Evolutionary conservation across 2,113 vertebrate genomes (phyloP), one percentile per base, ranked within the genome.

Genomic region (Hemiprocne comata): DNA sequence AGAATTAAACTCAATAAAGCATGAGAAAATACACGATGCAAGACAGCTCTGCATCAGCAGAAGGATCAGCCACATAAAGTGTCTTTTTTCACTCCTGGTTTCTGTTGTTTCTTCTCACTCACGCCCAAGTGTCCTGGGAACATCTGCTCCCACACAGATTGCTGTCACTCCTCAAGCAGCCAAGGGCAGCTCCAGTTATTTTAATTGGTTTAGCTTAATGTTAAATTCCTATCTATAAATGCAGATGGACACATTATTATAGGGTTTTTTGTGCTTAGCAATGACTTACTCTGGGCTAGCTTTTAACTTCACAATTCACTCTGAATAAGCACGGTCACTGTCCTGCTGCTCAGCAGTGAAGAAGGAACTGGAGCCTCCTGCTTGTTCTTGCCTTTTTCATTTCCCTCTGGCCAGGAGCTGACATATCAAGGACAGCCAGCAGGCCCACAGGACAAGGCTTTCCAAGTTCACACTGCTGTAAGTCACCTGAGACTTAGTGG

Each of bases 1-100:
- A 75, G 95, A 94, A 93, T 90, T 71, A 87, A 90, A 78, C 61
- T 87, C 53, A 54, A 17, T 60, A 89, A 89, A 89, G 86, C 65
- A 89, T 10, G 1, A 80, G 51, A 93, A 93, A 67, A 64, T 42
- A 46, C 29, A 26, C 1, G 38, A 86, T 1, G 6, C 69, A 80
- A 66, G 95, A 10, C 51, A 90, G 46, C 62, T 7, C 44, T 16
- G 18, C 51, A 58, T 57, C 3, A 58, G 83, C 65, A 65, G 70
- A 34, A 89, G 65, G 38, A 67, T 67, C 65, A 84, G 70, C 53
- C 2, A 4, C 36, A 51, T 18, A 6, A 85, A 85, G 38, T 46
- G 19, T 25, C 36, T 81, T 33, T 64, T 81, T 61, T 51, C 76
- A 34, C 28, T 81, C n/a, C 83, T 75, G 64, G 38, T 53, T 90